phyloP scores from a whole-genome alignment of 2,888 invertebrate species.

The Aproaerema taeniolella region DNA sequence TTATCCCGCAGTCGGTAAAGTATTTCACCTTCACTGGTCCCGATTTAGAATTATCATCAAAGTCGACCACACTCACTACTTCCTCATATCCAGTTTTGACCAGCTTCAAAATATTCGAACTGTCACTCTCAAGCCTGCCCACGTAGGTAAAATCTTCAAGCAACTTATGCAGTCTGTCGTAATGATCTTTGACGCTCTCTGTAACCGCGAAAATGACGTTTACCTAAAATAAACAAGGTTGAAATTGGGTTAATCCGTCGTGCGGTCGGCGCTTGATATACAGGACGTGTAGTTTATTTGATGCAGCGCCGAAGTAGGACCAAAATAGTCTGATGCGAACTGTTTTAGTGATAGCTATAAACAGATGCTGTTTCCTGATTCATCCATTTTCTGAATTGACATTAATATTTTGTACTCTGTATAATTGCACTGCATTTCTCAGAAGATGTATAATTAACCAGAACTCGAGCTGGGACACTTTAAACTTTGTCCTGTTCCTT shows the following conservation, averaged over 20 bases:
- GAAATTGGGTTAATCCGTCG: neutral
- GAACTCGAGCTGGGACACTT: no score
- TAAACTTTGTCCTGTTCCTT: no score
- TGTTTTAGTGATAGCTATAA: no score
- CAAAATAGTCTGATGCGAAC: no score
- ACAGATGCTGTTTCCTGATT: no score
- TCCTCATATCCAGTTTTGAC: constrained; percentile 89
- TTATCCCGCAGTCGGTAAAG: constrained; percentile 82
- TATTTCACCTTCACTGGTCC: constrained; percentile 82
- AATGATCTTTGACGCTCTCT: constrained; percentile 80
- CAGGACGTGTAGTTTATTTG: no score
- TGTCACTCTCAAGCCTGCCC: constrained; percentile 87
- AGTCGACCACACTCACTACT: constrained; percentile 81
- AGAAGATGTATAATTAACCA: no score
- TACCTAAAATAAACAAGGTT: constrained; percentile 66
- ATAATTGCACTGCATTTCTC: no score
- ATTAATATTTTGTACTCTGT: no score
- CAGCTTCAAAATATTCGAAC: constrained; percentile 90
- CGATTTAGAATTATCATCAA: constrained; percentile 76
- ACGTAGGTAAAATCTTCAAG: constrained; percentile 86
- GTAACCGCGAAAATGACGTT: constrained; percentile 94
- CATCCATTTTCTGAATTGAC: no score
- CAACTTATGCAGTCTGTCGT: constrained; percentile 81
- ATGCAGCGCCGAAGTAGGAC: no score
- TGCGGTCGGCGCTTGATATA: no score